These are phyloP conservation scores for Ptychochromis oligacanthus DNA, from an alignment of 2,113 vertebrate genomes.

Conservation along the genomic window DNA sequence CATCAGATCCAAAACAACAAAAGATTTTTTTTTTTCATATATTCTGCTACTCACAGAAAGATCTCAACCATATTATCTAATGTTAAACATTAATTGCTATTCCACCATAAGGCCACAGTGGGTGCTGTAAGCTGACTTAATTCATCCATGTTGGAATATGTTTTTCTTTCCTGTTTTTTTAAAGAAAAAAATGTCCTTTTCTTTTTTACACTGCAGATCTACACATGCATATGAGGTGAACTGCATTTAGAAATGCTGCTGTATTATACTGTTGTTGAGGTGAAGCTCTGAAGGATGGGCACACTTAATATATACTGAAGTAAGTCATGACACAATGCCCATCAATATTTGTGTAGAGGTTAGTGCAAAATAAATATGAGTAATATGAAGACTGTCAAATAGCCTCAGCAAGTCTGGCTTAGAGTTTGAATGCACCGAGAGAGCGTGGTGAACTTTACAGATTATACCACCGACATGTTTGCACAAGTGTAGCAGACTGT, in stretches of 20 bases:
- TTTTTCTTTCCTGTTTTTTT: too few species aligned
- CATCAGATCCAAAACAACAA: neutral
- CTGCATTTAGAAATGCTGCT: neutral
- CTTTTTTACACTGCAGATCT: neutral
- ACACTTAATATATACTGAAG: neutral
- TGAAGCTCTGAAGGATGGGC: neutral
- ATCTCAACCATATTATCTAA: neutral
- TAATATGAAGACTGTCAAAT: too few species aligned
- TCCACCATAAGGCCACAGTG: neutral
- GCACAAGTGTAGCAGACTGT: neutral
- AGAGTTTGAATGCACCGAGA: too few species aligned
- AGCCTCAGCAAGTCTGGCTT: too few species aligned
- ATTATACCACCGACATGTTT: neutral
- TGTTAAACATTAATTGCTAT: neutral
- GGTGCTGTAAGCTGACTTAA: too few species aligned
- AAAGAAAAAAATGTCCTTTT: too few species aligned
- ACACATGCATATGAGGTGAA: neutral
- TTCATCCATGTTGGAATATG: neutral
- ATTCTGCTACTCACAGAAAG: neutral
- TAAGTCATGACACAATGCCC: too few species aligned
- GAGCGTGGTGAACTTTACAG: too few species aligned
- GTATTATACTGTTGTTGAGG: neutral
- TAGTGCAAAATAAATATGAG: too few species aligned
- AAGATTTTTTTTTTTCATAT: neutral
- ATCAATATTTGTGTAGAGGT: too few species aligned